Percentiles rank a stretch among this genome's conserved stretches.
These are phyloP conservation scores for Equus przewalskii DNA, from an alignment of 2,113 vertebrate genomes.

Conservation along the genomic window DNA sequence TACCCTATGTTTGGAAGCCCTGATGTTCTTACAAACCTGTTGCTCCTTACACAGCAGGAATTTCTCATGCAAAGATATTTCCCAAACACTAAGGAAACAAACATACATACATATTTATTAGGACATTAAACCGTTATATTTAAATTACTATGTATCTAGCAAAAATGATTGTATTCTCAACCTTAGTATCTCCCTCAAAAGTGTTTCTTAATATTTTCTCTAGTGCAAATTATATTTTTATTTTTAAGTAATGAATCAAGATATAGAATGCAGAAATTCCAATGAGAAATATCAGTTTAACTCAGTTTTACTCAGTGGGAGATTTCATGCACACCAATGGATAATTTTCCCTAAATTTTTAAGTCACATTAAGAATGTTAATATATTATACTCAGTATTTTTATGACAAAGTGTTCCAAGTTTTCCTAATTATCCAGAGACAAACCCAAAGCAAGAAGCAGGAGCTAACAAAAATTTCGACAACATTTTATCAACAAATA, in stretches of 20 bases:
- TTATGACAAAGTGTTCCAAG: background rate
- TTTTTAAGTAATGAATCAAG: constrained; percentile 42
- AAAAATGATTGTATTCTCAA: background rate
- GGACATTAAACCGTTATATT: background rate
- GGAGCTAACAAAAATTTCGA: background rate
- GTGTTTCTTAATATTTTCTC: constrained; percentile 31
- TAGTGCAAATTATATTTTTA: background rate
- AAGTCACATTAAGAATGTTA: background rate
- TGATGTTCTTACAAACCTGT: background rate
- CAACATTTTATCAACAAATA: constrained; percentile 32
- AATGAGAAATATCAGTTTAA: constrained; percentile 5
- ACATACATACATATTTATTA: background rate
- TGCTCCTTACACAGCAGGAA: background rate
- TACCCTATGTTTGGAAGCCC: background rate
- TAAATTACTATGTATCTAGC: background rate
- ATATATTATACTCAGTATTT: background rate
- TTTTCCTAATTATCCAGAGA: background rate
- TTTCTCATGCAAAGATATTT: background rate
- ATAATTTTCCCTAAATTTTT: background rate
- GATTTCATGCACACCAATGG: background rate
- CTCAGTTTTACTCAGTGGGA: background rate
- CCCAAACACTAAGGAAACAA: background rate
- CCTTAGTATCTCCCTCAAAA: background rate
- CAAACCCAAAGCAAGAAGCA: background rate
- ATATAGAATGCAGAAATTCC: background rate